Percentiles rank a stretch among this genome's conserved stretches.
Conservation (phyloP, 2,113 vertebrate genomes). For the Tinamus guttatus region DNA sequence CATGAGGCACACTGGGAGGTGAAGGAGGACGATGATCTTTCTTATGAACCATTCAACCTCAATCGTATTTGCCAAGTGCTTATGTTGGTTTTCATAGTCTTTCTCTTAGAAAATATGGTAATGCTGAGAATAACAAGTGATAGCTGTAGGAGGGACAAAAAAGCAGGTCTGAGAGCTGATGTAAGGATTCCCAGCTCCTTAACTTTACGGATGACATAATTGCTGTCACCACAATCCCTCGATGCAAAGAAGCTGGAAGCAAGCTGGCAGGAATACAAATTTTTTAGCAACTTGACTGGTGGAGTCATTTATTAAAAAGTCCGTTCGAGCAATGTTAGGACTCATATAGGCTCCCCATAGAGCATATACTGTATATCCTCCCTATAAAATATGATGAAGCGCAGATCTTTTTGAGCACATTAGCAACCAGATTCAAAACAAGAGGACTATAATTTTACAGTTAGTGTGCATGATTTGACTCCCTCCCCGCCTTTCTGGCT, state of each 20-base stretch:
- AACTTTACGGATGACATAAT: constrained; percentile 62
- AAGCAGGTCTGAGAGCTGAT: constrained; percentile 53
- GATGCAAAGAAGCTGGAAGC: constrained; percentile 33
- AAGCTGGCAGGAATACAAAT: constrained; percentile 58
- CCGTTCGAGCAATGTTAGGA: constrained; percentile 49
- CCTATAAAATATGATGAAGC: constrained; percentile 66
- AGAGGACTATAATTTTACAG: constrained; percentile 56
- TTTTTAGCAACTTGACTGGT: constrained; percentile 57
- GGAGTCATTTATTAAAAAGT: constrained; percentile 67
- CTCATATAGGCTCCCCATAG: constrained; percentile 24
- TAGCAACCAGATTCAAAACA: constrained; percentile 66
- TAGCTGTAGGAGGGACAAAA: constrained; percentile 49
- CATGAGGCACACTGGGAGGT: constrained; percentile 36
- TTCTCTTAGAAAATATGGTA: constrained; percentile 12
- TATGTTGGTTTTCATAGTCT: constrained; percentile 37
- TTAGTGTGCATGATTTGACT: constrained; percentile 3
- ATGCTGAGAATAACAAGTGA: constrained; percentile 55
- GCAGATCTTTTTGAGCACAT: constrained; percentile 54
- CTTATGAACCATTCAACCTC: background rate
- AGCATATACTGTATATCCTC: constrained; percentile 39
- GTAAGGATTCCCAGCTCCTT: constrained; percentile 54
- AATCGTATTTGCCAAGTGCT: background rate
- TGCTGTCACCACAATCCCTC: constrained; percentile 58
- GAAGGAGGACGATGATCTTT: background rate
- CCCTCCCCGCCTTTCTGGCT: background rate